Evolutionary conservation across 2,113 vertebrate genomes (phyloP), one percentile per base, ranked within the genome.

Genomic region (Neolamprologus toae): DNA sequence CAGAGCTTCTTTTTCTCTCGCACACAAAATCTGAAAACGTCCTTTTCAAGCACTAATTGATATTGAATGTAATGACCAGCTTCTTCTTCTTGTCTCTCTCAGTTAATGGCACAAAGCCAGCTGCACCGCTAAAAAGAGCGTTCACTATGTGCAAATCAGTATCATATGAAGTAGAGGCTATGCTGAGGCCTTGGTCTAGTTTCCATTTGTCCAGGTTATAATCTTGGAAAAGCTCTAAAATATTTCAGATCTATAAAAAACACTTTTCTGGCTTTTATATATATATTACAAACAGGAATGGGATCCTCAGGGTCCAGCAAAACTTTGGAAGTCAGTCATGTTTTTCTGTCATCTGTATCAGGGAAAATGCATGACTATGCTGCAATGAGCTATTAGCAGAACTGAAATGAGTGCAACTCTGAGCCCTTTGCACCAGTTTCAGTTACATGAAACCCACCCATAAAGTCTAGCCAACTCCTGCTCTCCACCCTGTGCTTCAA

Each of bases 391-490:
- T 86, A 83, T 89, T 80, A 81, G 68, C 66, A 85, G 88, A 93
- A 89, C 85, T 14, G 57, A 85, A 54, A 63, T 55, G 68, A 89
- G 80, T 40, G 80, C 6, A 19, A 90, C 81, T 89, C 78, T 26
- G 42, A 89, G 86, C 54, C 85, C 68, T 88, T 86, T 85, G 81
- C 80, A 84, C 84, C 85, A 89, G 90, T 84, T 88, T 88, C 47
- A 51, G 92, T 94, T 92, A 92, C 93, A 94, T 82, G 89, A 93
- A 91, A 89, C 89, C 87, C 85, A 66, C 89, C 90, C 90, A 81
- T 92, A 89, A 90, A 66, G 90, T 94, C 92, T 91, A 85, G 92
- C 89, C 91, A 61, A 86, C 81, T 88, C 81, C 68, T 61, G 73
- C 85, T 92, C 89, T 84, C 89, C 83, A 28, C 85, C 91, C 90